Evolutionary conservation across 2,113 vertebrate species (phyloP).

Genomic region (Charadrius vociferus): DNA sequence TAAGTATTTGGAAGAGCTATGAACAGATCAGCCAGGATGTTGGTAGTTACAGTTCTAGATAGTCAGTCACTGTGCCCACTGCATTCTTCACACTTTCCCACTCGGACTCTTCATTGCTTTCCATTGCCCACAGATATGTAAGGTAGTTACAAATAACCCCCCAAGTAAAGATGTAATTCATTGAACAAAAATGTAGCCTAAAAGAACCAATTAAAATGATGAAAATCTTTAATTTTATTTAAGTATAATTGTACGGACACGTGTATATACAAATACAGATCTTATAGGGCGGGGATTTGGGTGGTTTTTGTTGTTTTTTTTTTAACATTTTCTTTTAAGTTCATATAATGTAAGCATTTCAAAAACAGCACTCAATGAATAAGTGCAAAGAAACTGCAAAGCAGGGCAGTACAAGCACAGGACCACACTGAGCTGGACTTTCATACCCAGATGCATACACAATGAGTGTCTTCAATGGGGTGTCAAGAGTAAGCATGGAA

Average conservation of each 20-base stretch:
- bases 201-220: slow-evolving; percentile 79
- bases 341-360: slow-evolving; percentile 96
- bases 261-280: slow-evolving; percentile 99
- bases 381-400: slow-evolving; percentile 85
- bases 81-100: background rate
- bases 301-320: slow-evolving; percentile 40
- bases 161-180: slow-evolving; percentile 60
- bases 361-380: slow-evolving; percentile 86
- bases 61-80: background rate
- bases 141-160: slow-evolving; percentile 27
- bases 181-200: slow-evolving; percentile 72
- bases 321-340: slow-evolving; percentile 83
- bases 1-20: background rate
- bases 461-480: slow-evolving; percentile 83
- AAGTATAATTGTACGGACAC: slow-evolving; percentile 98
- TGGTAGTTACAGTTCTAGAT: background rate
- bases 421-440: slow-evolving; percentile 82
- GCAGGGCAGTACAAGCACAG: slow-evolving; percentile 81
- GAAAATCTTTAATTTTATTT: slow-evolving; percentile 89
- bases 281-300: slow-evolving; percentile 66
- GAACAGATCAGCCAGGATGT: background rate
- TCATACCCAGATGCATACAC: slow-evolving; percentile 83
- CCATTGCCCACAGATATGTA: slow-evolving; percentile 20
- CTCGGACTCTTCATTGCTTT: background rate
- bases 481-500: slow-evolving; percentile 83